Percentiles rank a stretch among this genome's conserved stretches.
Conservation (phyloP, 2,888 invertebrate genomes). For the Litoditis marina region DNA sequence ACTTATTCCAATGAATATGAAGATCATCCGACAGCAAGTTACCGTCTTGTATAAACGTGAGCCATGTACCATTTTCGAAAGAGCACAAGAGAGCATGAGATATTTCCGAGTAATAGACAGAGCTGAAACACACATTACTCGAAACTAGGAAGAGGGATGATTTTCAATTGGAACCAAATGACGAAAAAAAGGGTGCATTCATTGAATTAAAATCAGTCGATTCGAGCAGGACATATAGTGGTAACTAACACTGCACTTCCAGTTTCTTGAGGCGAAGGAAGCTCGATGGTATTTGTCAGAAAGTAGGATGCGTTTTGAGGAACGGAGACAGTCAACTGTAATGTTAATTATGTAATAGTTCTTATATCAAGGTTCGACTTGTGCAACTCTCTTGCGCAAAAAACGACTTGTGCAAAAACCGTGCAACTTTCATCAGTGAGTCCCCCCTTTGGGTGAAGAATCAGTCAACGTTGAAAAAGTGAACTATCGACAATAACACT, state of each 20-base stretch:
- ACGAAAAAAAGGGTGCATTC: neutral
- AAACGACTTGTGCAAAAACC: too few species aligned
- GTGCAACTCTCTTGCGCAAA: too few species aligned
- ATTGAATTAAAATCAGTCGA: neutral
- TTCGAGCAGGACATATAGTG: neutral
- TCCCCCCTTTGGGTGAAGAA: too few species aligned
- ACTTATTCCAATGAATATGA: slow-evolving; percentile 6
- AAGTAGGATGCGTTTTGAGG: slow-evolving; percentile 32
- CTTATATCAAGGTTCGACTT: too few species aligned
- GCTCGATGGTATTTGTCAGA: slow-evolving; percentile 27
- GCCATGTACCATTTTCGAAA: slow-evolving; percentile 18
- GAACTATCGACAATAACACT: too few species aligned
- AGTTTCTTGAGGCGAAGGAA: slow-evolving; percentile 5
- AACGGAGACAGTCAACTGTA: slow-evolving; percentile 1
- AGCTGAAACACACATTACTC: slow-evolving; percentile 9
- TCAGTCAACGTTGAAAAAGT: too few species aligned
- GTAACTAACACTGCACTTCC: slow-evolving; percentile 1
- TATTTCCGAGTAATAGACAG: slow-evolving; percentile 29
- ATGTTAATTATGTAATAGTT: too few species aligned
- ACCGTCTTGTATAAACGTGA: slow-evolving; percentile 8
- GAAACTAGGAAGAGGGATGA: neutral
- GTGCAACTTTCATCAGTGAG: too few species aligned
- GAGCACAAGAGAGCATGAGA: slow-evolving; percentile 29
- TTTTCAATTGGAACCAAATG: too few species aligned
- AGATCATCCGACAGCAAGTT: slow-evolving; percentile 4